Conservation (phyloP, 1,140 invertebrate species). For the Elysia chlorotica region DNA sequence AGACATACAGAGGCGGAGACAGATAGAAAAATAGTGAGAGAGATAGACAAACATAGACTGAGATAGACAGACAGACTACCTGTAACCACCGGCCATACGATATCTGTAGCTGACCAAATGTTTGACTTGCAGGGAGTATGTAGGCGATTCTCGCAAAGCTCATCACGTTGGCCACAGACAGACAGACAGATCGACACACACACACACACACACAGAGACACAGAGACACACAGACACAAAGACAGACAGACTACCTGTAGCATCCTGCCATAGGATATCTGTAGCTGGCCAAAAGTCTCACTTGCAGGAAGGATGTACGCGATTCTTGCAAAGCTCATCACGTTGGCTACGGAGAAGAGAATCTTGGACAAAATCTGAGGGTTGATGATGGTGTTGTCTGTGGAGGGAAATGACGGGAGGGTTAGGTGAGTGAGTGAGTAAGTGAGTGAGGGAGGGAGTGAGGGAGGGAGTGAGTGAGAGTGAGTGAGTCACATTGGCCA, state of each 20-base stretch:
- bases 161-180: slow-evolving; percentile 46
- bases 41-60: neutral
- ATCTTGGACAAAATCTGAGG: slow-evolving; percentile 38
- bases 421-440: neutral
- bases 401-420: neutral
- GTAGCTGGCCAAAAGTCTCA: slow-evolving; percentile 57
- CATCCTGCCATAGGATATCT: slow-evolving; percentile 89
- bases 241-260: slow-evolving; percentile 60
- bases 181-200: too few species aligned
- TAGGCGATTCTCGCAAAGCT: slow-evolving; percentile 47
- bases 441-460: neutral
- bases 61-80: neutral
- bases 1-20: too few species aligned
- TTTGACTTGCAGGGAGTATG: slow-evolving; percentile 45
- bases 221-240: neutral
- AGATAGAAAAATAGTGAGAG: too few species aligned
- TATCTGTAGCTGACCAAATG: slow-evolving; percentile 69
- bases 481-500: too few species aligned
- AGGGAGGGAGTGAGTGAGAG: neutral
- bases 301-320: slow-evolving; percentile 48
- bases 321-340: slow-evolving; percentile 43
- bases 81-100: slow-evolving; percentile 85
- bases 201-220: neutral
- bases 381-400: slow-evolving; percentile 30
- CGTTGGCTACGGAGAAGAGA: slow-evolving; percentile 45